Evolutionary conservation across 2,797 vertebrate genomes (phyloP), one percentile per base, ranked within the genome.

Genomic region (Emydoidea blandingii): DNA sequence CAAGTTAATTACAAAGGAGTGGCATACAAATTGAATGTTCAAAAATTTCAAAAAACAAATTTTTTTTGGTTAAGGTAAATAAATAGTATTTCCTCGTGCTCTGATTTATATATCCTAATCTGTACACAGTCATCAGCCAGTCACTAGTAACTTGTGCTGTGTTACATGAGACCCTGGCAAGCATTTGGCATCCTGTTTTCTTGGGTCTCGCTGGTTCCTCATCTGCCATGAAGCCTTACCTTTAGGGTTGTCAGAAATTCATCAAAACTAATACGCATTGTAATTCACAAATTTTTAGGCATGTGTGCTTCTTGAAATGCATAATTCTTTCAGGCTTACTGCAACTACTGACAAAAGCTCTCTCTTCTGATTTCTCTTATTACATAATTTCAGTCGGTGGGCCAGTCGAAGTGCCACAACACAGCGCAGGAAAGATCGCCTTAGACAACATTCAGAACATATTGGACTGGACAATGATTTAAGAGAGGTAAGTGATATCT

Each of bases 381-480:
- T 74, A 74, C 1, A 0, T 56, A 68, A 6, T 53, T 37, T 76
- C 86, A 98, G 98, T 96, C 99, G 99, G 96, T 99, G 99, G 99
- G 99, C 99, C 34, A 99, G 98, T 92, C 99, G 99, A 83, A 98
- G 98, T 27, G 98, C 98, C 31, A 98, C 98, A 2, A 93, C 99
- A 0, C 99, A 99, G 92, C 98, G 99, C 37, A 98, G 98, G 95
- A 98, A 98, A 79, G 99, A 99, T 16, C 98, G 98, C 94, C 98
- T 98, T 89, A 98, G 97, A 44, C 98, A 97, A 93, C 98, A 98
- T 78, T 98, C 98, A 0, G 99, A 99, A 68, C 98, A 99, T 92
- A 96, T 98, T 0, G 98, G 98, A 34, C 96, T 99, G 95, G 99
- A 99, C 97, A 99, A 98, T 0, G 99, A 99, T 59, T 93, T 99